Conservation (phyloP, 92 coral and sea anemone genomes). For the Epizoanthus rinbou region DNA sequence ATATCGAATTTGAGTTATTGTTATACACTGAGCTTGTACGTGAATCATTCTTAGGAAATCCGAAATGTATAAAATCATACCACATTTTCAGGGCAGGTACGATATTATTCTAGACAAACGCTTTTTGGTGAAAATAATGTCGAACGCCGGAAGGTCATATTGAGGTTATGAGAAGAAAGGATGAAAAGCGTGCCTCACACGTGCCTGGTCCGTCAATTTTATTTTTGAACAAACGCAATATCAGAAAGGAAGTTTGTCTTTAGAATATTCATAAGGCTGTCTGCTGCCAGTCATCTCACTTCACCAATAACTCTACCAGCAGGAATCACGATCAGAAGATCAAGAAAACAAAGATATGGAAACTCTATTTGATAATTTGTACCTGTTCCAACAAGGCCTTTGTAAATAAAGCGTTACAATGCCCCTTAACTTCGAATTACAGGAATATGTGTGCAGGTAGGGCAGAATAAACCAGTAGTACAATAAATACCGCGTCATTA, state of each 20-base stretch:
- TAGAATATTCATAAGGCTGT: conserved; percentile 27
- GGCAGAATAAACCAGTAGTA: neutral
- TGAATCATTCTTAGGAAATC: conserved; percentile 2
- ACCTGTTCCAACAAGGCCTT: conserved; percentile 9
- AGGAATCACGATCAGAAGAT: conserved; percentile 46
- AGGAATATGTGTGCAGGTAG: neutral
- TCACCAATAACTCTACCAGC: conserved; percentile 31
- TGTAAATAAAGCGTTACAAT: conserved; percentile 35
- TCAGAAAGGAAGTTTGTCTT: no score
- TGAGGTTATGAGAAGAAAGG: conserved; percentile 6
- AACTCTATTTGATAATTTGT: conserved; percentile 1
- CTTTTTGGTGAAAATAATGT: neutral
- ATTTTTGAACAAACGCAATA: conserved; percentile 27
- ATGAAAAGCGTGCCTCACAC: conserved; percentile 45
- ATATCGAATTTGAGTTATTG: neutral
- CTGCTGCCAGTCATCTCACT: conserved; percentile 3
- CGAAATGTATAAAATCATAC: neutral
- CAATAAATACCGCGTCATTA: conserved; percentile 2
- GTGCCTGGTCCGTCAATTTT: neutral
- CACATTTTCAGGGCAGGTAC: conserved; percentile 12
- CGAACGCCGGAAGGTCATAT: neutral
- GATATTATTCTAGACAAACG: neutral
- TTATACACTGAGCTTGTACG: conserved; percentile 2
- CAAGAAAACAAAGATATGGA: conserved; percentile 39
- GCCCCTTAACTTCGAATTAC: conserved; percentile 24